Evolutionary conservation across 2,888 invertebrate species (phyloP).

Genomic region (Argynnis bischoffii): DNA sequence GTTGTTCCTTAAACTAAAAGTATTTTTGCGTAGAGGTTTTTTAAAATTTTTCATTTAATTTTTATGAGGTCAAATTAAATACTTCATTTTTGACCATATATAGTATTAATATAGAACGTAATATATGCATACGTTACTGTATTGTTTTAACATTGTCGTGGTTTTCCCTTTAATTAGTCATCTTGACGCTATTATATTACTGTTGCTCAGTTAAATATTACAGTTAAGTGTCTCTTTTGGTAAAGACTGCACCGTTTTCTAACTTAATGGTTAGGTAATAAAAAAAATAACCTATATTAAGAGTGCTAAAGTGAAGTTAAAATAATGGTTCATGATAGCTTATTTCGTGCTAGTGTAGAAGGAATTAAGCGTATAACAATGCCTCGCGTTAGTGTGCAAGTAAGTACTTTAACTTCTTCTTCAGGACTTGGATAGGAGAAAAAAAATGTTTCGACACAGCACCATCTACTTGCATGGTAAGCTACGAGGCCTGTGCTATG

Average conservation of each 20-base stretch:
- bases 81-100: background rate
- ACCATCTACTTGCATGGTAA: no score
- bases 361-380: constrained; percentile 28
- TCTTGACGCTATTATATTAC: background rate
- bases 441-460: no score
- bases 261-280: background rate
- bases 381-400: constrained; percentile 27
- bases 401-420: background rate
- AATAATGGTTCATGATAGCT: constrained; percentile 29
- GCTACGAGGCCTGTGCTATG: no score
- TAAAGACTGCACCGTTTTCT: background rate
- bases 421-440: no score
- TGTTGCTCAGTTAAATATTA: background rate
- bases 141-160: constrained; percentile 7
- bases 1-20: no score
- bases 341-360: constrained; percentile 32
- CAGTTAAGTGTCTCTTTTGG: constrained; percentile 5
- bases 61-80: no score
- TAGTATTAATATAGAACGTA: background rate
- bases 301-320: background rate
- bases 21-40: no score
- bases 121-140: background rate
- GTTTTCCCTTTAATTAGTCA: constrained; percentile 16
- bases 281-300: background rate
- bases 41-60: no score